phyloP scores from a whole-genome alignment of 2,797 vertebrate genomes.

The Chiloscyllium punctatum region DNA sequence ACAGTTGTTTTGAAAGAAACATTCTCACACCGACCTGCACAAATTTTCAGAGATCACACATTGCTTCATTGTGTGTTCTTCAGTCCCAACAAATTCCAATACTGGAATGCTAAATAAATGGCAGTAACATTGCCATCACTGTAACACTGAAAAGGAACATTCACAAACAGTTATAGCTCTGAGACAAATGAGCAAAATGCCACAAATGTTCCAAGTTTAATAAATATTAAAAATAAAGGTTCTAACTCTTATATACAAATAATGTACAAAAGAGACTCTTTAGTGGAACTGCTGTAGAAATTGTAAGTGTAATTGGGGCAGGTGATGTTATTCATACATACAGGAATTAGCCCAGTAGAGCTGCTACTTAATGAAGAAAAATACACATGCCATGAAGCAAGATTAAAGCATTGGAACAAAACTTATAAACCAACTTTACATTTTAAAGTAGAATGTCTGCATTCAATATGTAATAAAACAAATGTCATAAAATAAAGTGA shows the following conservation, averaged over 20 bases:
- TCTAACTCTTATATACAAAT: constrained; percentile 84
- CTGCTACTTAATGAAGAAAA: constrained; percentile 54
- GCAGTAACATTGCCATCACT: neutral
- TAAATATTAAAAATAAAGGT: constrained; percentile 88
- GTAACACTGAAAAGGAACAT: neutral
- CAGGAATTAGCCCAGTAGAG: constrained; percentile 55
- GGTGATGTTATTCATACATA: constrained; percentile 47
- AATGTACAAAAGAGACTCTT: constrained; percentile 64
- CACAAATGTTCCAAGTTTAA: constrained; percentile 79
- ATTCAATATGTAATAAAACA: constrained; percentile 32
- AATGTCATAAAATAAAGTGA: neutral
- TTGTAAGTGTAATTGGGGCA: constrained; percentile 54
- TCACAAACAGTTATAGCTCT: constrained; percentile 16
- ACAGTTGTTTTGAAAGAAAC: neutral
- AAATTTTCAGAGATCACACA: neutral
- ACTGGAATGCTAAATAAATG: neutral
- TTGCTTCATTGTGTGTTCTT: neutral
- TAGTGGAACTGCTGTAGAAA: constrained; percentile 58
- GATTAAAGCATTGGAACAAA: constrained; percentile 52
- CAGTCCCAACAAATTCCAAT: neutral
- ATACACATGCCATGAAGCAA: constrained; percentile 58
- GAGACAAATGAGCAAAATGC: constrained; percentile 59
- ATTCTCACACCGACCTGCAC: neutral
- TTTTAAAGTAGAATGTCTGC: neutral
- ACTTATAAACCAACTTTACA: constrained; percentile 48